Conservation (phyloP, 2,888 invertebrate species). For the Drosophila colorata region DNA sequence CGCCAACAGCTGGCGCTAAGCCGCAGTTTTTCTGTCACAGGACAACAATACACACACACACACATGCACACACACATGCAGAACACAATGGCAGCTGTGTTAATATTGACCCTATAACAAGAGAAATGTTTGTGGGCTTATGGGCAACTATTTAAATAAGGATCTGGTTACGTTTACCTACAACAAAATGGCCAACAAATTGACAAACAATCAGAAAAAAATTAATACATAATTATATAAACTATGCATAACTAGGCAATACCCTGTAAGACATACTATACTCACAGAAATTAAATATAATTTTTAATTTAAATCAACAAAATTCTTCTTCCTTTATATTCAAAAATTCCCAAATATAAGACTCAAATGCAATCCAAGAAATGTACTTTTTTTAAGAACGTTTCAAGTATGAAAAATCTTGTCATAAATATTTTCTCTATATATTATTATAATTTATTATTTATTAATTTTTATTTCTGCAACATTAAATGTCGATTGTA, state of each 20-base stretch:
- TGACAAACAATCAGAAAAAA: conserved; percentile 18
- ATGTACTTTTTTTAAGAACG: too few species aligned
- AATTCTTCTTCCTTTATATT: too few species aligned
- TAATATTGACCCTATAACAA: conserved; percentile 43
- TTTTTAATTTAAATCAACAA: too few species aligned
- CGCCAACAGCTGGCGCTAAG: conserved; percentile 34
- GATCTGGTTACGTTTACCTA: conserved; percentile 32
- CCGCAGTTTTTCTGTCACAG: conserved; percentile 3
- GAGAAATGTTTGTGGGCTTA: conserved; percentile 29
- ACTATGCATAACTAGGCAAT: not conserved
- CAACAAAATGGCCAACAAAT: conserved; percentile 42
- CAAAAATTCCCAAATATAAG: too few species aligned
- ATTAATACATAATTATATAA: not conserved
- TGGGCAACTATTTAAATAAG: conserved; percentile 43
- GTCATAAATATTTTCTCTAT: too few species aligned
- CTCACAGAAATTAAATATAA: too few species aligned
- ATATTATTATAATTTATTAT: too few species aligned
- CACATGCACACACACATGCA: not conserved
- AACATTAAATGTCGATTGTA: too few species aligned
- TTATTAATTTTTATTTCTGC: too few species aligned
- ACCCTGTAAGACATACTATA: not conserved
- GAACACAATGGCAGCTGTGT: conserved; percentile 31
- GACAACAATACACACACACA: conserved; percentile 1
- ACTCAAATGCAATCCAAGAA: too few species aligned
- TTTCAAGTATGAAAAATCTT: too few species aligned